Evolutionary conservation across 92 coral and sea anemone species (phyloP).

Genomic region (Meandrina meandrites): DNA sequence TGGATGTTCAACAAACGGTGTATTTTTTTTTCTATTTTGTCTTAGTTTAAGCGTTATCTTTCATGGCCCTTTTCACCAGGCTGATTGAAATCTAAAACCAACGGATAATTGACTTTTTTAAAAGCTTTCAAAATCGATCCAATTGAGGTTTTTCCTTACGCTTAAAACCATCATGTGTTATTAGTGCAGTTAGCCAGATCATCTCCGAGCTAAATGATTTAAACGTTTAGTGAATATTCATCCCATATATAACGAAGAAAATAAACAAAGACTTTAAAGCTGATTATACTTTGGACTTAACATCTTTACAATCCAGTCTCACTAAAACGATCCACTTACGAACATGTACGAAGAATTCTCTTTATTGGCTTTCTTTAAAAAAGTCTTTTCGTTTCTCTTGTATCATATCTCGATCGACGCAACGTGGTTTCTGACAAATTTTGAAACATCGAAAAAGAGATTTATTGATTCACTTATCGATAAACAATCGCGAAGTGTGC

Average conservation of each 20-base stretch:
- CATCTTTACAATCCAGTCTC: not conserved
- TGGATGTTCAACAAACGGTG: not conserved
- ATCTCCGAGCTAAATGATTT: not conserved
- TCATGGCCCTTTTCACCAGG: not conserved
- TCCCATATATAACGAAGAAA: not conserved
- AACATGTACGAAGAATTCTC: not conserved
- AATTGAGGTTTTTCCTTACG: not conserved
- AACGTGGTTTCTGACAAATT: not conserved
- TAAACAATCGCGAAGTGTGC: constrained; percentile 12
- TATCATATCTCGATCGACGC: not conserved
- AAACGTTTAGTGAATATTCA: too few relatives aligned
- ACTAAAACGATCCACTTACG: not conserved
- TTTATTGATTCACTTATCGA: not conserved
- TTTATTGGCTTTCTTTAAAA: not conserved
- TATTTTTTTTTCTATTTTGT: not conserved
- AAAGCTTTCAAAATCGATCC: not conserved
- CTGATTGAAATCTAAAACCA: not conserved
- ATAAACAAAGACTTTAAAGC: not conserved
- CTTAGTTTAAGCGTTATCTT: not conserved
- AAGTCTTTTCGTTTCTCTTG: not conserved
- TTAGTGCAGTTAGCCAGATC: not conserved
- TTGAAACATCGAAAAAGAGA: not conserved
- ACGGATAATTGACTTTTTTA: not conserved
- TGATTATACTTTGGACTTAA: not conserved
- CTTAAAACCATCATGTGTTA: not conserved